Base-by-base conservation (phyloP, 1,140 invertebrate species). In the Drosophila parabipectinata region DNA sequence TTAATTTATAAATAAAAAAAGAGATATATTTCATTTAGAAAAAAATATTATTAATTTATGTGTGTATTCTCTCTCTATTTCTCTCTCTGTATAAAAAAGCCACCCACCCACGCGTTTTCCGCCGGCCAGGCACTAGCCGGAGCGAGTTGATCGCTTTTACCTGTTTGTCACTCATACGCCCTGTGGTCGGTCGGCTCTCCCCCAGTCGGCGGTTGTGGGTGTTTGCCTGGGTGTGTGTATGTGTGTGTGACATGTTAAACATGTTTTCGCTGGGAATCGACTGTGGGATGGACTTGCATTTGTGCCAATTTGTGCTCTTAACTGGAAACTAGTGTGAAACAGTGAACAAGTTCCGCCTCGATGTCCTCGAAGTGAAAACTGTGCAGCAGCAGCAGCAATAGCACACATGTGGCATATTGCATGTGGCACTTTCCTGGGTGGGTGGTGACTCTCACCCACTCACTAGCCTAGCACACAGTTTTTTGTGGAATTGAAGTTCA, bases 131-230 rank as follows among this genome's bases (percentile, higher is more conserved):
- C 32, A n/a, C 82, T 74, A 74, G 81, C 62, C 82, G 26, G 32
- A 74, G 48, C 67, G 24, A 85, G 72, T 80, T 72, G 59, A 77
- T 85, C 67, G 66, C 64, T 72, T 79, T 83, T 75, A 83, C 64
- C 56, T 79, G 62, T 77, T 72, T 74, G 78, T 72, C 81, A 81
- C 71, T 87, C 82, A 81, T 81, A 85, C 82, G 78, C 78, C 78
- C 56, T 68, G 78, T 87, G 74, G 73, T 74, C 48, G 62, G 44
- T 45, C 56, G 37, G 32, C 34, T 34, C 44, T 45, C 28, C 58
- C 57, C 57, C 14, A 28, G 26, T 54, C 50, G 53, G 6, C 26
- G 55, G 47, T 54, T 67, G 59, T 69, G 62, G 55, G 54, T 72
- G 55, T 64, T 24, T 21, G 21, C 39, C 6, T 52, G 41, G 34